Conservation (phyloP, 1,140 invertebrate species). For the Sminthurinus signatus region DNA sequence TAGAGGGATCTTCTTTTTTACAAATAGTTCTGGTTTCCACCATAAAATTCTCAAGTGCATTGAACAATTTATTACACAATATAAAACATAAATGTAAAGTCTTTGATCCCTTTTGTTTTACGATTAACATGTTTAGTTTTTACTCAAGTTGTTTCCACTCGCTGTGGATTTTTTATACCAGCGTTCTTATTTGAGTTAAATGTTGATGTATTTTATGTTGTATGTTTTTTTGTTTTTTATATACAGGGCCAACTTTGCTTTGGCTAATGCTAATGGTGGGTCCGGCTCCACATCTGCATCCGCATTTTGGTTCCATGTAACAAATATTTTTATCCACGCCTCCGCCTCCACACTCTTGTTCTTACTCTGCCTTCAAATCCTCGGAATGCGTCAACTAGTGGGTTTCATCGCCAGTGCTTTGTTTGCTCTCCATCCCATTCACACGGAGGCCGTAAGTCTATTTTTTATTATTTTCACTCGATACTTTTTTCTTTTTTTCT, state of each 20-base stretch:
- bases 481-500: no score
- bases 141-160: no score
- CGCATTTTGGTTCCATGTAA: conserved; percentile 60
- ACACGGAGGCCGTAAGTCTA: conserved; percentile 74
- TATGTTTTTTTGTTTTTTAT: conserved; percentile 18
- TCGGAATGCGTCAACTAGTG: conserved; percentile 57
- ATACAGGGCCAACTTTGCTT: conserved; percentile 64
- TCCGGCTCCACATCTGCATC: conserved; percentile 51
- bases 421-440: conserved; percentile 83
- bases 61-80: no score
- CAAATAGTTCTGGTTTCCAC: no score
- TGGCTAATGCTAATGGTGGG: conserved; percentile 55
- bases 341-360: conserved; percentile 64
- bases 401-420: conserved; percentile 62
- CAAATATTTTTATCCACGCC: conserved; percentile 55
- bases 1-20: no score
- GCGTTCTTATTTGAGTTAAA: no score
- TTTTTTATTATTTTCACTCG: not conserved
- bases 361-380: conserved; percentile 57
- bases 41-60: no score
- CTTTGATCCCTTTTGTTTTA: no score
- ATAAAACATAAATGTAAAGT: no score
- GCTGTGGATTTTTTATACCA: no score
- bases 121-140: no score
- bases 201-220: conserved; percentile 6